phyloP scores from a whole-genome alignment of 2,888 invertebrate species.

The Encarsia formosa region DNA sequence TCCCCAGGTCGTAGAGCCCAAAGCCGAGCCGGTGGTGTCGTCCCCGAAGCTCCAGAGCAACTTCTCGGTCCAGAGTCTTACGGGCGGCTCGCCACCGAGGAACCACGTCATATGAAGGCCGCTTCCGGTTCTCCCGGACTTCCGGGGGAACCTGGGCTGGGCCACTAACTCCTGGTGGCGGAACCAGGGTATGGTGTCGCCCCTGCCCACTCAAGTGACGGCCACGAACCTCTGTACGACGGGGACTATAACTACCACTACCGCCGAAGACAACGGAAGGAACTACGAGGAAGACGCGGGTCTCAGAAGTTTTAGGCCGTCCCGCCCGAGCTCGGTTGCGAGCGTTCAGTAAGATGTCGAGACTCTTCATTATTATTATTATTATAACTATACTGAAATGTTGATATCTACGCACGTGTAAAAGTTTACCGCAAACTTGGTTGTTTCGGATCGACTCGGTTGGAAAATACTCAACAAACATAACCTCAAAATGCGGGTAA shows the following conservation, averaged over 20 bases:
- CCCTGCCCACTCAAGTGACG: conserved; percentile 43
- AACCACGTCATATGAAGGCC: conserved; percentile 82
- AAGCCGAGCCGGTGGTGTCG: conserved; percentile 7
- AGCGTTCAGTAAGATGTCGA: conserved; percentile 35
- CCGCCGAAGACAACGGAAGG: neutral
- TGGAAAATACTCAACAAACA: too few species aligned
- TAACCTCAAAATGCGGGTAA: too few species aligned
- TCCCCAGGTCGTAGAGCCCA: conserved; percentile 53
- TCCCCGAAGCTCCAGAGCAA: conserved; percentile 33
- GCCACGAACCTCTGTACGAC: conserved; percentile 31
- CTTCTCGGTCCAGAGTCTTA: conserved; percentile 48
- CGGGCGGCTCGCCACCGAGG: conserved; percentile 47
- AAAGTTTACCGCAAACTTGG: too few species aligned
- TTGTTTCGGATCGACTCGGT: too few species aligned
- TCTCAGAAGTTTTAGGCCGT: conserved; percentile 13
- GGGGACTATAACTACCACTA: conserved; percentile 4
- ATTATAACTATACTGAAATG: too few species aligned
- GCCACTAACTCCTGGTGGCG: conserved; percentile 18
- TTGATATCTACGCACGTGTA: too few species aligned
- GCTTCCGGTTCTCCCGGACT: conserved; percentile 74
- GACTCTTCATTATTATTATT: too few species aligned
- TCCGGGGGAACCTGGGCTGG: conserved; percentile 55
- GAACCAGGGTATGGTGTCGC: conserved; percentile 32
- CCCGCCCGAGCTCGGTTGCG: conserved; percentile 31
- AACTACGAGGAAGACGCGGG: conserved; percentile 9